Evolutionary conservation across 2,888 invertebrate species (phyloP).

Genomic region (Drosophila mulleri): DNA sequence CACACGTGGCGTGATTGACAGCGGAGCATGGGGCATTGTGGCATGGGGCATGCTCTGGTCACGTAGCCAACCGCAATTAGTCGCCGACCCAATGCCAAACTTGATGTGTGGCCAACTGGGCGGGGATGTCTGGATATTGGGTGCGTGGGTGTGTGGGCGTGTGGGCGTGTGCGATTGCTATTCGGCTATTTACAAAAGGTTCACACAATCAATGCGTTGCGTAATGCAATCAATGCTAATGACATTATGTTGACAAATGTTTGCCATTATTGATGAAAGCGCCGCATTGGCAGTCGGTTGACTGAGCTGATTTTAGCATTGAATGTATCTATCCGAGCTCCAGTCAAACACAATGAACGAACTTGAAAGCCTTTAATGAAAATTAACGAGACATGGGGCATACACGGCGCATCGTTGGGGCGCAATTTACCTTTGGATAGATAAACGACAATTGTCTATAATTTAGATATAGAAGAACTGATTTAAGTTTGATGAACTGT

Average conservation of each 20-base stretch:
- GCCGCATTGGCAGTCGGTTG: constrained; percentile 32
- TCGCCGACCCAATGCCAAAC: constrained; percentile 69
- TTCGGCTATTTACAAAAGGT: constrained; percentile 73
- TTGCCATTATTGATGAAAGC: constrained; percentile 78
- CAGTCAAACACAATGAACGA: constrained; percentile 7
- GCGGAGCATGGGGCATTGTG: constrained; percentile 2
- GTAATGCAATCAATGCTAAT: constrained; percentile 80
- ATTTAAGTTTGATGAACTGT: background rate
- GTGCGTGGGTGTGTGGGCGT: background rate
- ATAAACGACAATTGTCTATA: background rate
- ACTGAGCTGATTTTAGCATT: constrained; percentile 41
- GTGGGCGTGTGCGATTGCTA: constrained; percentile 31
- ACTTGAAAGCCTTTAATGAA: constrained; percentile 18
- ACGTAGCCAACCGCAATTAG: constrained; percentile 77
- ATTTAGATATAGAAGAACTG: background rate
- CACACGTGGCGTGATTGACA: constrained; percentile 29
- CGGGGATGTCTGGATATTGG: background rate
- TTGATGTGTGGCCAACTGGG: constrained; percentile 49
- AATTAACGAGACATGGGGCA: constrained; percentile 6
- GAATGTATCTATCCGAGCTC: constrained; percentile 9
- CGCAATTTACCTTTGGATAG: background rate
- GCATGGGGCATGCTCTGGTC: constrained; percentile 41
- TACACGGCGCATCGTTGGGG: background rate
- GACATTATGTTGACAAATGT: constrained; percentile 81
- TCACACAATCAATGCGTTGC: constrained; percentile 72